Base-by-base conservation (phyloP, 2,888 invertebrate genomes). In the Chaitophorus viminalis region DNA sequence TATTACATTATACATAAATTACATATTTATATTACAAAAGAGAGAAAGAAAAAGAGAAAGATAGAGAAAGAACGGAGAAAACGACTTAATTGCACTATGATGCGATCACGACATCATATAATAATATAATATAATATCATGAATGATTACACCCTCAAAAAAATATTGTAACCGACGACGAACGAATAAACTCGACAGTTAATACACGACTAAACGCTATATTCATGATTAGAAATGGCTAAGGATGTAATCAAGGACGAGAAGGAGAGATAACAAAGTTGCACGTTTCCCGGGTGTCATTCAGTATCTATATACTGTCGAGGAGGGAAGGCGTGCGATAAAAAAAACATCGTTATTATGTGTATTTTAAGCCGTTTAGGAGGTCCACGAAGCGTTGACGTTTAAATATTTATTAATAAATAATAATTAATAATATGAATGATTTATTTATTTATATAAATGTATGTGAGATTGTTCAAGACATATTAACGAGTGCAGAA, bases 401-500 rank as follows among this genome's bases (percentile, higher is more conserved):
- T 36, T 46, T 46, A 39, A 39, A 39, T 5, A 39, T 8, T 1
- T 9, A 39, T 39, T 11, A 39, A 39, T 39, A 39, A 39, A 39
- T 14, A 46, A 46, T 46, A 46, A 14, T 46, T 0, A 46, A 46
- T 46, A 9, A 46, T 46, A 11, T 11, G 11, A 46, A 46, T 46
- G 14, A 46, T 46, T 14, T 14, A 46, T 46, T 46, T 14, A 46
- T n/a, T n/a, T n/a, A n/a, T n/a, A 46, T 14, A 39, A 9, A 46
- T 14, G 46, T 46, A 60, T 74, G 29, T 74, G 54, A 54, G 52
- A 82, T 82, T 54, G 82, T 74, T 36, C 31, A 21, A 14, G 46
- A n/a, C 6, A 36, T 46, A 14, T 54, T 82, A 82, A 82, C 52
- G 82, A 82, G 82, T 82, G 74, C 74, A 82, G 21, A 74, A 33